A percentile compares a stretch with the other conserved stretches of the same genome.
phyloP scores from a whole-genome alignment of 23 tunicate genomes.

The Halocynthia roretzi region DNA sequence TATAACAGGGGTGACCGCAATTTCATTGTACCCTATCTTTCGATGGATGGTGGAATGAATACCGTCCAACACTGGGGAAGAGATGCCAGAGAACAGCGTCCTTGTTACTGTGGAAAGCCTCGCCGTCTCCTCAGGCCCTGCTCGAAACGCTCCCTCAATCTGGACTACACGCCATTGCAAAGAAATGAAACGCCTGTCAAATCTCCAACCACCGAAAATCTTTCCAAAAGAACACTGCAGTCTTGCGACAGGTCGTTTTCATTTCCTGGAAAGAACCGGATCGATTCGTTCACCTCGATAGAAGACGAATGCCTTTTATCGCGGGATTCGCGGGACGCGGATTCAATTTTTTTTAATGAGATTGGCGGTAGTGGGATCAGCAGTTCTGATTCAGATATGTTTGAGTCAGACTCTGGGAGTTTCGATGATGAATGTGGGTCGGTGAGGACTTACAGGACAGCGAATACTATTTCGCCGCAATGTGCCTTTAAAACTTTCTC shows the following conservation, averaged over 20 bases:
- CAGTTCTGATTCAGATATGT: not conserved
- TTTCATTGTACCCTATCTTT: too few species aligned
- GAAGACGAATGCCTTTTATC: not conserved
- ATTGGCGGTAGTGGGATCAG: too few species aligned
- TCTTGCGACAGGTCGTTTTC: not conserved
- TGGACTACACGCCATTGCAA: not conserved
- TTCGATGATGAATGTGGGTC: not conserved
- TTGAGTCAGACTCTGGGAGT: not conserved
- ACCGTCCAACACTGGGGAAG: not conserved
- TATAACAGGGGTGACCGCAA: too few species aligned
- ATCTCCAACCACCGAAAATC: slow-evolving; percentile 19
- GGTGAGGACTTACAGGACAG: slow-evolving; percentile 11
- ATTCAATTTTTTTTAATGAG: not conserved
- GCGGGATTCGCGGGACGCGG: slow-evolving; percentile 9
- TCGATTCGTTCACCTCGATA: not conserved
- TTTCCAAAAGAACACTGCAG: not conserved
- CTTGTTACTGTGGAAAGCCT: slow-evolving; percentile 22
- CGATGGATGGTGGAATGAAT: not conserved
- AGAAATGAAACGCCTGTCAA: not conserved
- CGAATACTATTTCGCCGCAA: not conserved
- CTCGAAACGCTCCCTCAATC: not conserved
- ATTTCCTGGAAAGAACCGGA: not conserved
- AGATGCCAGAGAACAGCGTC: not conserved
- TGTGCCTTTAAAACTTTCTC: slow-evolving; percentile 7
- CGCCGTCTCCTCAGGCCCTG: not conserved